Evolutionary conservation across 2,888 invertebrate species (phyloP).

Genomic region (Lamellibrachia satsuma): DNA sequence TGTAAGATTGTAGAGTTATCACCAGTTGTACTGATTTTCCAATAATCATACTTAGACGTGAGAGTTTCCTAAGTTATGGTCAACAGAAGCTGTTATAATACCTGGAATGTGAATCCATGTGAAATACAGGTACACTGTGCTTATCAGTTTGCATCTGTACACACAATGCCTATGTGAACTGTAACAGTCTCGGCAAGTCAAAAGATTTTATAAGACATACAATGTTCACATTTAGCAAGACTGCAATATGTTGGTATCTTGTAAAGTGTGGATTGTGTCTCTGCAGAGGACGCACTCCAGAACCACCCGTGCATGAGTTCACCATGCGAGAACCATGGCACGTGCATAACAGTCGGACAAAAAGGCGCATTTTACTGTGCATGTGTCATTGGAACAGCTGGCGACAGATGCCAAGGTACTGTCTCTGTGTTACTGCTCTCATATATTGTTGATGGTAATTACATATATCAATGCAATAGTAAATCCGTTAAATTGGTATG

Average conservation of each 20-base stretch:
- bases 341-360: neutral
- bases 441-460: too few relatives aligned
- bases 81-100: neutral
- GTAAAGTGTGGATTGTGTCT: neutral
- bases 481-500: neutral
- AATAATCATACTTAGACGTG: neutral
- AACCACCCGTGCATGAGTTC: neutral
- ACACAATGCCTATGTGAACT: neutral
- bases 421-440: too few relatives aligned
- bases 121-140: neutral
- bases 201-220: too few relatives aligned
- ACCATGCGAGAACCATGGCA: neutral
- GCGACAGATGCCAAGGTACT: neutral
- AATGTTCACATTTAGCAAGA: too few relatives aligned
- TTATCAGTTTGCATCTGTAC: neutral
- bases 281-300: neutral
- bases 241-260: too few relatives aligned
- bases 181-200: neutral
- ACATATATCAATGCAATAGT: neutral
- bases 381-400: neutral
- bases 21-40: neutral
- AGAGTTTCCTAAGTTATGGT: neutral
- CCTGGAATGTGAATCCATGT: neutral
- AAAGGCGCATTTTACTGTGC: neutral
- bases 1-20: neutral